phyloP scores from a whole-genome alignment of 2,888 invertebrate genomes.

The Camponotus fellah region DNA sequence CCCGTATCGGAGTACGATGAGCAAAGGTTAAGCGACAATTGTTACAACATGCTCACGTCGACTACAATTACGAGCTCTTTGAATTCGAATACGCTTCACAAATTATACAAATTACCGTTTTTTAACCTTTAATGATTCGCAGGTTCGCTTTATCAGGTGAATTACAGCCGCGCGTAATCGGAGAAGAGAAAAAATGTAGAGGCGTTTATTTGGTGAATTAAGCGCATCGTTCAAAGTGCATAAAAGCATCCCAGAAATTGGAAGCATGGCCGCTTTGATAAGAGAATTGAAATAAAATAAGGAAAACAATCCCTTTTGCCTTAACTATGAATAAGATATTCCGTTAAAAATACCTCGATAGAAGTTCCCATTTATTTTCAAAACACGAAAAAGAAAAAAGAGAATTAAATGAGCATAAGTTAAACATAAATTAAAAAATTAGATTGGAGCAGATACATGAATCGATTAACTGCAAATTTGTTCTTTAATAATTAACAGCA shows the following conservation, averaged over 20 bases:
- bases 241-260: slow-evolving; percentile 44
- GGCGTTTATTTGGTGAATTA: slow-evolving; percentile 53
- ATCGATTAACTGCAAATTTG: not conserved
- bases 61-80: slow-evolving; percentile 69
- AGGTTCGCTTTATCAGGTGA: slow-evolving; percentile 35
- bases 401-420: not conserved
- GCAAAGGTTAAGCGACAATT: slow-evolving; percentile 57
- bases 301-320: slow-evolving; percentile 42
- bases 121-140: slow-evolving; percentile 50
- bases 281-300: slow-evolving; percentile 52
- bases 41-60: slow-evolving; percentile 62
- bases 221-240: slow-evolving; percentile 51
- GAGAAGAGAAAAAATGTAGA: slow-evolving; percentile 40
- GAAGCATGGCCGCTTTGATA: slow-evolving; percentile 47
- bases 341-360: slow-evolving; percentile 13
- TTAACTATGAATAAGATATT: slow-evolving; percentile 33
- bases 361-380: not conserved
- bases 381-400: not conserved
- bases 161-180: slow-evolving; percentile 61
- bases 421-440: slow-evolving; percentile 19
- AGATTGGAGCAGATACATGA: no score
- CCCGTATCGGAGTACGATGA: not conserved
- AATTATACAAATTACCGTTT: slow-evolving; percentile 62
- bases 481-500: not conserved
- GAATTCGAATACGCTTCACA: slow-evolving; percentile 65